These are phyloP conservation scores for Martes martes DNA, from an alignment of 2,113 vertebrate species.

Conservation along the genomic window DNA sequence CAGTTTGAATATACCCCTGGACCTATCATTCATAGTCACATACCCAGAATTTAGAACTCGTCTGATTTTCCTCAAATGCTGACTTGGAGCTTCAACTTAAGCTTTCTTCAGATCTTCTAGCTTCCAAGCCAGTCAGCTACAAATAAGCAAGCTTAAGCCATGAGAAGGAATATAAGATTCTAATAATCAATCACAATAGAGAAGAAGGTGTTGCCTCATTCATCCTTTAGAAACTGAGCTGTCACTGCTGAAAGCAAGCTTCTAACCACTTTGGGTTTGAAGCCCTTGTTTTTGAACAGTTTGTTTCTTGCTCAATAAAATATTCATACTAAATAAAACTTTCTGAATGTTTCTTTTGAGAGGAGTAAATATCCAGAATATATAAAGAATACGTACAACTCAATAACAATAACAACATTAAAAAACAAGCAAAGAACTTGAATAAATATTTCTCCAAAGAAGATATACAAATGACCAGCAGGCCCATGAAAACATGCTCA, in stretches of 20 bases:
- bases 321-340: not conserved
- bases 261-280: not conserved
- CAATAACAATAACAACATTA: not conserved
- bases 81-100: not conserved
- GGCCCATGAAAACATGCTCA: not conserved
- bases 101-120: not conserved
- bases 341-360: not conserved
- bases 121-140: not conserved
- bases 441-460: not conserved
- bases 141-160: not conserved
- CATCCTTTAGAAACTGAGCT: not conserved
- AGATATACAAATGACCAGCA: not conserved
- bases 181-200: not conserved
- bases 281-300: not conserved
- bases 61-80: not conserved
- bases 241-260: not conserved
- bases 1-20: not conserved
- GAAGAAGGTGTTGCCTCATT: not conserved
- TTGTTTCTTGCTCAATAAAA: not conserved
- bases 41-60: not conserved
- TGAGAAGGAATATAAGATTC: not conserved
- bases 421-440: not conserved
- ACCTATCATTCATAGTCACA: not conserved
- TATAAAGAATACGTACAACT: not conserved
- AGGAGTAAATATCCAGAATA: not conserved